Base-by-base conservation (phyloP, 2,797 vertebrate species). In the Fundulus diaphanus region DNA sequence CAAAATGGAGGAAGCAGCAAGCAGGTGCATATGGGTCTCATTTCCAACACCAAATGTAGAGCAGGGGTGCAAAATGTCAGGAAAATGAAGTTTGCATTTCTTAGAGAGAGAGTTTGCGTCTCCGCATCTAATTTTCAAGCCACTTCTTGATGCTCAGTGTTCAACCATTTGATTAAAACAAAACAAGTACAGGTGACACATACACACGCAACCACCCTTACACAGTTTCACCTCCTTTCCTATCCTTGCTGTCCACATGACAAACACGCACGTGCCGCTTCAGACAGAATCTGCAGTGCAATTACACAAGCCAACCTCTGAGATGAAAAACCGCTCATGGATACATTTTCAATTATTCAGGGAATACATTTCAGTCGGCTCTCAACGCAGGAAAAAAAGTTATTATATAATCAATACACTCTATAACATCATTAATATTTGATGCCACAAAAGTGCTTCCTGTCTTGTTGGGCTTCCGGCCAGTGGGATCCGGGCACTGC, bases 371-470 rank as follows among this genome's bases (percentile, higher is more conserved):
- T 92, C 89, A 88, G 92, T 84, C 74, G 35, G 85, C 81, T 85
- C 89, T 92, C 87, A 79, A 92, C 90, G 90, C 91, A 89, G 88
- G 90, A 91, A 91, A 93, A 93, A 93, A 93, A 93, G 83, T 83
- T 92, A 93, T 93, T 94, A 94, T 93, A 94, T 93, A 94, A 94
- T 94, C 93, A 92, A 94, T 94, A 94, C 91, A 91, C 91, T 94
- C 92, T 93, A 93, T 93, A 92, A 89, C 69, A 71, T 75, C 90
- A 90, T 94, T 91, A 93, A 94, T 94, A 94, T 94, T 94, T 93
- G 87, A 94, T 91, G 90, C 85, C 85, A 84, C 89, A 88, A 92
- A 94, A 94, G 93, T 93, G 93, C 92, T 92, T 94, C 92, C 90
- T 92, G 92, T 92, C 90, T 93, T 90, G 89, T 92, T 79, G 82